Base-by-base conservation (phyloP, 2,113 vertebrate genomes). In the Azemiops feae region DNA sequence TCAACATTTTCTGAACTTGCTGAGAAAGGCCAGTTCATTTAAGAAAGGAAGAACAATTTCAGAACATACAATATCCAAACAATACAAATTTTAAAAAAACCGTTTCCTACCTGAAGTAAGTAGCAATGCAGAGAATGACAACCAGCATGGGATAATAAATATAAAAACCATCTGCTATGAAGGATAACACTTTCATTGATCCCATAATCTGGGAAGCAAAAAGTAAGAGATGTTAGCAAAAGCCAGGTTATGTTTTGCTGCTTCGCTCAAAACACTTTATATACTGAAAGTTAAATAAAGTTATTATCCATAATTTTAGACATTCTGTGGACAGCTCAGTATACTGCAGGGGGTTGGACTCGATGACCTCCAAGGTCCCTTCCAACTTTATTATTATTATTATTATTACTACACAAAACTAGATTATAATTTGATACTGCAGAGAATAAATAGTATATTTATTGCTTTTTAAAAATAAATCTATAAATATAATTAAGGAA, bases 131-230 rank as follows among this genome's bases (percentile, higher is more conserved):
- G 64, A 99, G 98, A 96, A 99, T 97, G 91, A 99, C 97, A 27
- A 99, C 98, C 94, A 99, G 97, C 98, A 99, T 99, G 74, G 99
- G 99, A 94, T 99, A 99, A 95, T 99, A 99, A 94, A 99, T 99
- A 96, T 99, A 99, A 97, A 99, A 99, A 14, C 98, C 99, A 97
- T 99, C 98, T 91, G 99, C 98, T 96, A 99, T 98, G 94, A 99
- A 98, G 50, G 98, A 98, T 50, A 99, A 98, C 86, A 99, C 98
- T 95, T 87, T 98, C 98, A 99, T 98, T 53, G 99, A 99, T 90
- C 99, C 99, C 99, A 99, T 99, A 94, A 99, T 99, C 99, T 99
- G 96, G 88, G 94, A 57, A 85, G 22, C n/a, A 94, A 96, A 92
- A 96, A 91, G 92, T 45, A 95, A 94, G 89, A 60, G 74, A 95